Evolutionary conservation across 2,113 vertebrate genomes (phyloP).

Genomic region (Hemiscyllium ocellatum): DNA sequence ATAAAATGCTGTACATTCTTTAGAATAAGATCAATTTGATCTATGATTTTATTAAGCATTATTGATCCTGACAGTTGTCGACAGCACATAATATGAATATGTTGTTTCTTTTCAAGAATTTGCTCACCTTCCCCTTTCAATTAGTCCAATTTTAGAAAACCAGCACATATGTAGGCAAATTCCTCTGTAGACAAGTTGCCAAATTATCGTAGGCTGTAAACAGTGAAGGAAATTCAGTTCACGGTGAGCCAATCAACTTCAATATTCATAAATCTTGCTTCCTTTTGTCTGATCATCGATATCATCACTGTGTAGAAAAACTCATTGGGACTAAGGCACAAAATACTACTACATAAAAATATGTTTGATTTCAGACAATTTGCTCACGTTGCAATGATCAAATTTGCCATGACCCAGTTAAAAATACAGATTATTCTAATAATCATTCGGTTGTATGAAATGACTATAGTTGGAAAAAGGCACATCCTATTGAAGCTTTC

Average conservation of each 20-base stretch:
- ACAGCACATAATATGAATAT: neutral
- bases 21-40: neutral
- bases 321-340: neutral
- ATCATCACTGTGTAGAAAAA: neutral
- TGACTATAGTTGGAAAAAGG: no score
- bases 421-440: neutral
- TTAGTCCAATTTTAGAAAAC: neutral
- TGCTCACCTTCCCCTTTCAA: neutral
- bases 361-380: neutral
- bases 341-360: neutral
- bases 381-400: neutral
- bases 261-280: neutral
- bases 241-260: neutral
- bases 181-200: neutral
- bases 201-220: neutral
- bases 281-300: neutral
- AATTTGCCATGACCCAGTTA: neutral
- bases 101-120: neutral
- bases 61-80: neutral
- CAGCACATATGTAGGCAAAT: neutral
- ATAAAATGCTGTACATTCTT: neutral
- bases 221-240: neutral
- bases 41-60: neutral
- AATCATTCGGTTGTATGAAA: no score
- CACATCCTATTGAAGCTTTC: no score